Base-by-base conservation (phyloP, 2,797 vertebrate species). In the Hafferia zeledoni region DNA sequence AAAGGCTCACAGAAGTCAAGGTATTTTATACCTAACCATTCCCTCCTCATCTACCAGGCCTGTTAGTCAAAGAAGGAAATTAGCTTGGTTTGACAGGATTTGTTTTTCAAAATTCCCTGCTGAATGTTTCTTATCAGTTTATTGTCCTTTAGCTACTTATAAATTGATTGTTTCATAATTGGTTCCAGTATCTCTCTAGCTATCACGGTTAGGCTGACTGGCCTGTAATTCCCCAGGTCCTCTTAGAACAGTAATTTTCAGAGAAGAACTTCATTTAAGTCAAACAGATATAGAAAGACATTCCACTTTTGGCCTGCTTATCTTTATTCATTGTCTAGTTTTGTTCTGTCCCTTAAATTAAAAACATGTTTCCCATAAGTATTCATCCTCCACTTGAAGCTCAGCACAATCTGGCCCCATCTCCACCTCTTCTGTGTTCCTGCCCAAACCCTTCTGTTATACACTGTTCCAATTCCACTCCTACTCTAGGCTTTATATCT, bases 111-210 rank as follows among this genome's bases (percentile, higher is more conserved):
- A 96, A 96, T 97, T 89, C 90, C 96, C 92, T 89, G 39, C 82
- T 94, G 95, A 71, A 86, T 95, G 88, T 90, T 95, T 86, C 95
- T 97, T 96, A 95, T 95, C 94, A 91, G 79, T 84, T 91, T 92
- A 88, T 84, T 78, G 76, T 96, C 89, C 89, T 96, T 94, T 91
- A 93, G 88, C 85, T 93, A 60, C 90, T 96, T 93, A 67, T 55
- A 92, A 89, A 97, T 94, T 84, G 95, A 95, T 94, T 91, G 90
- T 93, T 93, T 90, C 74, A 64, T 95, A 96, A 96, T 96, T 97
- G 95, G 91, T 96, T 98, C 95, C 91, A 91, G 90, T 92, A 93
- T 97, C 94, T 96, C 91, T 85, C 77, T 80, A 91, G 82, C 87
- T 95, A 97, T 97, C 82, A 77, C 35, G 15, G 92, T 83, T 90